A percentile compares a stretch with the other conserved stretches of the same genome.
Evolutionary conservation across 2,113 vertebrate genomes (phyloP).

Genomic region (Ceyx margarethae): DNA sequence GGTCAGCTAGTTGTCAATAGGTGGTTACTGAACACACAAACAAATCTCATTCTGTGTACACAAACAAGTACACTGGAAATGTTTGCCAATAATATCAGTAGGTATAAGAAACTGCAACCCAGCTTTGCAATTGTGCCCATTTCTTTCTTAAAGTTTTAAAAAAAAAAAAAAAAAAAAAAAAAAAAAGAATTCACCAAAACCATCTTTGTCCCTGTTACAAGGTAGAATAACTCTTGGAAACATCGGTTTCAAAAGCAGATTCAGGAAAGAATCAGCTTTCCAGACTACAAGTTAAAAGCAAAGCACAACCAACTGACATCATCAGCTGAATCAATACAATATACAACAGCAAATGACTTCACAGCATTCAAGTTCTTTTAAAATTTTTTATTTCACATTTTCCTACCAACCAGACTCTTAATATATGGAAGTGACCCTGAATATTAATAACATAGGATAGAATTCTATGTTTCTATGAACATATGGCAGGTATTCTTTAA

Average conservation of each 20-base stretch:
- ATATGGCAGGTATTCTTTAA: constrained; percentile 28
- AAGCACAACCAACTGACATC: neutral
- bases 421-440: neutral
- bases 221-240: neutral
- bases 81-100: neutral
- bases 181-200: neutral
- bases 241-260: neutral
- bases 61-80: neutral
- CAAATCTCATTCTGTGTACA: neutral
- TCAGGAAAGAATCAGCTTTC: neutral
- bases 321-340: neutral
- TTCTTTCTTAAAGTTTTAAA: neutral
- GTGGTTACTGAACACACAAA: neutral
- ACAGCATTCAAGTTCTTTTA: neutral
- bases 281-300: neutral
- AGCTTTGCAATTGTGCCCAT: neutral
- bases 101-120: neutral
- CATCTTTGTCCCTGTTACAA: neutral
- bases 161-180: neutral
- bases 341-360: neutral
- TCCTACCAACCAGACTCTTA: neutral
- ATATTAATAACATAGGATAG: neutral
- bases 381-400: neutral
- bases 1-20: neutral
- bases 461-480: neutral